Conservation (phyloP, 2,888 invertebrate species). For the Pristionchus arcanus region DNA sequence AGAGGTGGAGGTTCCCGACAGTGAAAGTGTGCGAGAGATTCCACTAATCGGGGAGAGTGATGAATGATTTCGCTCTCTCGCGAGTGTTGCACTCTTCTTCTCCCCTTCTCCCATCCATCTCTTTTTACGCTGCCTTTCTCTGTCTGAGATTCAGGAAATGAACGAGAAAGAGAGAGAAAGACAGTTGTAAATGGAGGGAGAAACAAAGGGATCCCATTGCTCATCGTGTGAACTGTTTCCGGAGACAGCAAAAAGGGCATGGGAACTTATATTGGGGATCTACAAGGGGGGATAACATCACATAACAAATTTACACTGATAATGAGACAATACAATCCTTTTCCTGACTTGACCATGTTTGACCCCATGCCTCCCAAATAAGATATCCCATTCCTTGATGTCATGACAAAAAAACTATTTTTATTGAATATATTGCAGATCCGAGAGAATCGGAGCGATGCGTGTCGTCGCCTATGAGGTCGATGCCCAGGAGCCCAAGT, state of each 20-base stretch:
- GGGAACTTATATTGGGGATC: background rate
- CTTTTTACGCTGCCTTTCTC: constrained; percentile 29
- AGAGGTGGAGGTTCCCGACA: background rate
- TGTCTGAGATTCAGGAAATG: constrained; percentile 39
- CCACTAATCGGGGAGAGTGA: background rate
- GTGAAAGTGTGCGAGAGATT: background rate
- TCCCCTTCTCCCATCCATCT: background rate
- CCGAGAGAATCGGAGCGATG: constrained; percentile 31
- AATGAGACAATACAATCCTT: too few species aligned
- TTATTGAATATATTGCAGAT: background rate
- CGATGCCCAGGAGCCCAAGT: constrained; percentile 35
- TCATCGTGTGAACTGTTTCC: constrained; percentile 21
- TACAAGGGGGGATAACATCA: too few species aligned
- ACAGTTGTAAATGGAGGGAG: background rate
- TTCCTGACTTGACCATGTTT: too few species aligned
- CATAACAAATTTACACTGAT: too few species aligned
- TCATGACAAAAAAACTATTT: too few species aligned
- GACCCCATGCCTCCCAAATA: too few species aligned
- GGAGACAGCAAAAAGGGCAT: background rate
- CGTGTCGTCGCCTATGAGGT: constrained; percentile 32
- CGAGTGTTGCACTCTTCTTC: constrained; percentile 5
- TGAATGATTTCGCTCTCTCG: background rate
- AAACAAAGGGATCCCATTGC: constrained; percentile 33
- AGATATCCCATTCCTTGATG: too few species aligned
- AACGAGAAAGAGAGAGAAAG: constrained; percentile 37